Evolutionary conservation across 2,888 invertebrate species (phyloP).

Genomic region (Leptinotarsa juncta): DNA sequence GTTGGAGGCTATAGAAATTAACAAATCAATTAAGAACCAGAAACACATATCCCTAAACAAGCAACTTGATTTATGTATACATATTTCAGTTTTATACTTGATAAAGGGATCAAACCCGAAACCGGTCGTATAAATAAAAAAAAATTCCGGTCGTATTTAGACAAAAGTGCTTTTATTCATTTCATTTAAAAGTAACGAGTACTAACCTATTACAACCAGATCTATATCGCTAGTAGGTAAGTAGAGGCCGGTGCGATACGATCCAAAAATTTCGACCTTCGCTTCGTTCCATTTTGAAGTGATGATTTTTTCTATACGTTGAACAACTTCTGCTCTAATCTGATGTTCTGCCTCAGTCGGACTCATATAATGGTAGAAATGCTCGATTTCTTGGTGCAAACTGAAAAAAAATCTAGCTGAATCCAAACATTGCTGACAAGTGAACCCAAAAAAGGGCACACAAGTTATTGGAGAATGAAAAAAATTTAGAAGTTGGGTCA

Average conservation of each 20-base stretch:
- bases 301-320: constrained; percentile 89
- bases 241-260: constrained; percentile 96
- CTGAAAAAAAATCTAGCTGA: constrained; percentile 65
- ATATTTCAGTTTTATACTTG: too few species aligned
- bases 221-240: constrained; percentile 92
- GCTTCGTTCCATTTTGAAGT: constrained; percentile 92
- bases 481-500: not conserved
- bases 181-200: not conserved
- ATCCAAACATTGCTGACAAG: not conserved
- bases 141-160: too few species aligned
- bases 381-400: constrained; percentile 96
- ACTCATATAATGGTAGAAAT: constrained; percentile 95
- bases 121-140: too few species aligned
- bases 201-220: constrained; percentile 72
- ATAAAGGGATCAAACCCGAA: too few species aligned
- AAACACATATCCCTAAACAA: too few species aligned
- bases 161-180: too few species aligned
- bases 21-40: too few species aligned
- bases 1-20: too few species aligned
- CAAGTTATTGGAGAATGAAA: not conserved
- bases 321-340: constrained; percentile 89
- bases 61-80: too few species aligned
- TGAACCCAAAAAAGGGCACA: too few species aligned
- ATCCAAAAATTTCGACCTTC: constrained; percentile 96
- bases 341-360: constrained; percentile 92